Base-by-base conservation (phyloP, 2,113 vertebrate species). In the Anolis sagrei region DNA sequence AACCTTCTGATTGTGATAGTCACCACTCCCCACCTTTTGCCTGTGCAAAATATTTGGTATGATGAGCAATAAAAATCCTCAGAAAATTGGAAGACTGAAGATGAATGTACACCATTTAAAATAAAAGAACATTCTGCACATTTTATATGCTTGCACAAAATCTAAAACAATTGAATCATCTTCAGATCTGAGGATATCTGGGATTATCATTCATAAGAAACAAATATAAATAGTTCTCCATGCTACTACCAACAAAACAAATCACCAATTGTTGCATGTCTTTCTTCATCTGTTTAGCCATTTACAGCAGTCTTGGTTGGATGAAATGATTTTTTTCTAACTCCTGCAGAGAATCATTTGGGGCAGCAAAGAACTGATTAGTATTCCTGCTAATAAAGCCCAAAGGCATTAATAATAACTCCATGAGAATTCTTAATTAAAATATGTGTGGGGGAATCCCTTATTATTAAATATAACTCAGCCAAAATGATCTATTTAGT, bases 391-490 rank as follows among this genome's bases (percentile, higher is more conserved):
- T 74, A 74, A 82, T 21, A 74, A 23, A 82, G 34, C 34, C 25
- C 69, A 74, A 82, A 74, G 51, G 81, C 74, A 82, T 82, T 82
- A 74, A 74, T 61, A 44, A 61, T 61, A 82, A 82, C 34, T 82
- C 44, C 3, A 34, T 61, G 48, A n/a, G 32, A 61, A 82, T 82
- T 74, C 49, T 73, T 74, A 74, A 74, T 82, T 82, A 74, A 82
- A 82, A 73, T 29, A 25, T 34, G 39, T 5, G 7, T 32, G 25
- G 16, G 54, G 64, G 51, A 64, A 80, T 16, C 44, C 7, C 44
- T 64, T 68, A 81, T 36, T 73, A 69, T 39, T 73, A 39, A 69
- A 82, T 82, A 61, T 13, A 73, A 51, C 58, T 82, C 32, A 58
- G 21, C 68, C 48, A 58, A 58, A 29, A 82, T 73, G 34, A 54